Evolutionary conservation across 2,113 vertebrate species (phyloP).

Genomic region (Myotis davidii): DNA sequence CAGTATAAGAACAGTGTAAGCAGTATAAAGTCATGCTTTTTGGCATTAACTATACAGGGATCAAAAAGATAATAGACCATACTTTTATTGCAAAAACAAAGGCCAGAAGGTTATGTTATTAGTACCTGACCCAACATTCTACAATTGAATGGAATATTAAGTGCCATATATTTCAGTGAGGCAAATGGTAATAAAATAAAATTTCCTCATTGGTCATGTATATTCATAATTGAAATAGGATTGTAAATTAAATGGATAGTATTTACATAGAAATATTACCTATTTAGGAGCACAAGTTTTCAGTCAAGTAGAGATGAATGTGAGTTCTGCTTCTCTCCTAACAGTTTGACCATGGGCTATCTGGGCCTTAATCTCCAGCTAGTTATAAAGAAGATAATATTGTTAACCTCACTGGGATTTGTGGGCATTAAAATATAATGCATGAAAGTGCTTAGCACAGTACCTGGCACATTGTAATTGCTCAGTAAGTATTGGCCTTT

Average conservation of each 20-base stretch:
- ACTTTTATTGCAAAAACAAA: conserved; percentile 4
- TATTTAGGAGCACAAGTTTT: neutral
- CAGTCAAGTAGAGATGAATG: neutral
- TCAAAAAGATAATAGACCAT: neutral
- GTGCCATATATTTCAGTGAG: neutral
- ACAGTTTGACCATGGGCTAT: neutral
- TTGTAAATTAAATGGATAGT: neutral
- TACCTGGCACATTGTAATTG: neutral
- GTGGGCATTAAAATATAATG: neutral
- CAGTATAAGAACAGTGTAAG: neutral
- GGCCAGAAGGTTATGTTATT: neutral
- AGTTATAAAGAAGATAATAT: neutral
- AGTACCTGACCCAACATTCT: neutral
- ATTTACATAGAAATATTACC: neutral
- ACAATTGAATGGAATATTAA: neutral
- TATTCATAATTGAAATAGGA: conserved; percentile 17
- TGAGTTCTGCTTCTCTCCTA: neutral
- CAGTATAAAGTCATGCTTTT: neutral
- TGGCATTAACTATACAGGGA: neutral
- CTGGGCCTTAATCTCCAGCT: neutral
- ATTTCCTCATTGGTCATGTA: neutral
- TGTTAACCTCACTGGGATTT: neutral
- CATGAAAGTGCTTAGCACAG: neutral
- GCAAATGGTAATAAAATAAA: conserved; percentile 10
- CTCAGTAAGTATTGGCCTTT: neutral